These are phyloP conservation scores for Dasypolia templi DNA, from an alignment of 2,888 invertebrate genomes.

Conservation along the genomic window DNA sequence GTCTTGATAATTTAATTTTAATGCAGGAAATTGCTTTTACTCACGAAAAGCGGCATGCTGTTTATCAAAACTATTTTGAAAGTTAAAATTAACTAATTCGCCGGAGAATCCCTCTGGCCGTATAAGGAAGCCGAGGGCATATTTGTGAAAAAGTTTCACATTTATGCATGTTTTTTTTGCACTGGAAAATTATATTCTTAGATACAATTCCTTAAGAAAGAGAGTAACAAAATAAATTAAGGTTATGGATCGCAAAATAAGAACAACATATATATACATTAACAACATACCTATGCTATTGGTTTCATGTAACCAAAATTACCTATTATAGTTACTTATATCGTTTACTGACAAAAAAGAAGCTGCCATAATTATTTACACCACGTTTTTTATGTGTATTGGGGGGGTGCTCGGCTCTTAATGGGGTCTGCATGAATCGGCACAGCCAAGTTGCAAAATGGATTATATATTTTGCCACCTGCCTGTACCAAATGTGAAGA, in stretches of 20 bases:
- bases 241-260: not conserved
- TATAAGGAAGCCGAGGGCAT: not conserved
- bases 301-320: not conserved
- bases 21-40: constrained; percentile 24
- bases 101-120: not conserved
- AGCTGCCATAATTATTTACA: not conserved
- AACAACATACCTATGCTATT: not conserved
- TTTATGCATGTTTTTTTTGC: no score
- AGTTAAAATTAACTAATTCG: not conserved
- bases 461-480: not conserved
- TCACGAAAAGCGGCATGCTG: constrained; percentile 2
- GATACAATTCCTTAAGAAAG: not conserved
- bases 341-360: not conserved
- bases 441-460: not conserved
- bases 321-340: not conserved
- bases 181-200: not conserved
- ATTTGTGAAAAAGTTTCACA: not conserved
- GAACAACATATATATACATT: not conserved
- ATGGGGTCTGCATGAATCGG: not conserved
- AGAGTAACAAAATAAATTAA: not conserved
- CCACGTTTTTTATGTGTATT: not conserved
- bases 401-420: not conserved
- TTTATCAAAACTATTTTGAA: not conserved
- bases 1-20: constrained; percentile 20
- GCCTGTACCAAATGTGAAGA: not conserved